phyloP scores from a whole-genome alignment of 2,888 invertebrate species.

The Drosophila peninsularis region DNA sequence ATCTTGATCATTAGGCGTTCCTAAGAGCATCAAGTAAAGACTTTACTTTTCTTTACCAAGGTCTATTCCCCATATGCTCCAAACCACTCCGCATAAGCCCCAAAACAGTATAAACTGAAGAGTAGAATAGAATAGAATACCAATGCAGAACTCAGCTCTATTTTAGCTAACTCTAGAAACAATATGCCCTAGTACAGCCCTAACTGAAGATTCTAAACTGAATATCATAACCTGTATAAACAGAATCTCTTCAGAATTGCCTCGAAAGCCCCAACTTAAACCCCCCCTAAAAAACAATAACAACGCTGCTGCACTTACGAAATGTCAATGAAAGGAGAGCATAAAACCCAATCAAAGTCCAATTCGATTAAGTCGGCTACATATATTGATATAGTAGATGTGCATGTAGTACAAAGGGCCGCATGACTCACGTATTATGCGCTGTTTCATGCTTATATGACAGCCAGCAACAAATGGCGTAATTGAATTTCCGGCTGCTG shows the following conservation, averaged over 20 bases:
- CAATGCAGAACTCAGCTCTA: not conserved
- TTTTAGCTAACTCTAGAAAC: not conserved
- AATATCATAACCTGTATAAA: too few species aligned
- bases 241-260: not conserved
- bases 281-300: too few species aligned
- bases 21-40: too few species aligned
- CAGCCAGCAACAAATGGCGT: slow-evolving; percentile 57
- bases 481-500: slow-evolving; percentile 63
- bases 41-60: too few species aligned
- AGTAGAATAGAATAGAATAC: not conserved
- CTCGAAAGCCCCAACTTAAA: not conserved
- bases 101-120: too few species aligned
- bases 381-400: not conserved
- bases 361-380: slow-evolving; percentile 1
- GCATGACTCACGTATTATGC: slow-evolving; percentile 25
- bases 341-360: slow-evolving; percentile 17
- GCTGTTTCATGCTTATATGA: slow-evolving; percentile 33
- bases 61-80: too few species aligned
- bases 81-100: too few species aligned
- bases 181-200: too few species aligned
- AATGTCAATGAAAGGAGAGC: slow-evolving; percentile 3
- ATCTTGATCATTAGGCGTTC: too few species aligned
- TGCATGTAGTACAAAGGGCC: not conserved
- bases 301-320: not conserved
- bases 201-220: too few species aligned